Percentiles rank a stretch among this genome's conserved stretches.
These are phyloP conservation scores for Sthenelais limicola DNA, from an alignment of 2,888 invertebrate genomes.

Conservation along the genomic window DNA sequence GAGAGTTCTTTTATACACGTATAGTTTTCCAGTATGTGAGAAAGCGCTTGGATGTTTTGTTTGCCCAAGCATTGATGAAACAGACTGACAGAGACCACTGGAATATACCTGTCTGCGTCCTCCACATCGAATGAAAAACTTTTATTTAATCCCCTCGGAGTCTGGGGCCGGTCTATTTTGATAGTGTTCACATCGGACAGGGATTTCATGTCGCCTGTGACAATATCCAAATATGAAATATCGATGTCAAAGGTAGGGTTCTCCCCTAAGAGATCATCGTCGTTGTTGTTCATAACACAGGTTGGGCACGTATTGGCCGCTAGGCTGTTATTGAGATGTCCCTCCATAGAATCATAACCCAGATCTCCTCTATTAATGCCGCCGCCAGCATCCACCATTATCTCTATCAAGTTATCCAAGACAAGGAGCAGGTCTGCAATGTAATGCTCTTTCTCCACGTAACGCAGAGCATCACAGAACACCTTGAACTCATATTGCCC, in stretches of 20 bases:
- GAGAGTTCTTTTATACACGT: conserved; percentile 66
- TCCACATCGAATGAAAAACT: conserved; percentile 52
- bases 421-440: conserved; percentile 62
- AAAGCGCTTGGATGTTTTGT: conserved; percentile 57
- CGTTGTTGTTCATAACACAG: conserved; percentile 44
- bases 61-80: conserved; percentile 62
- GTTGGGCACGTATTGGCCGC: conserved; percentile 12
- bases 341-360: conserved; percentile 1
- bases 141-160: conserved; percentile 40
- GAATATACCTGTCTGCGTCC: conserved; percentile 56
- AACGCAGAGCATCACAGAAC: conserved; percentile 62
- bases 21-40: conserved; percentile 57
- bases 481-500: conserved; percentile 53
- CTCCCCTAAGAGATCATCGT: conserved; percentile 56
- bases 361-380: not conserved
- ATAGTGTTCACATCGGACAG: conserved; percentile 63
- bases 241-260: conserved; percentile 63
- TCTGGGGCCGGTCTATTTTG: conserved; percentile 46
- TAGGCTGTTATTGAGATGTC: conserved; percentile 9
- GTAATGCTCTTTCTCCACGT: conserved; percentile 55
- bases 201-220: conserved; percentile 60
- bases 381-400: conserved; percentile 17
- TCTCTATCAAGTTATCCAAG: conserved; percentile 61
- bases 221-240: conserved; percentile 62
- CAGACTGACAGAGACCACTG: conserved; percentile 66